Base-by-base conservation (phyloP, 1,140 invertebrate genomes). In the Philopotamus ludificatus region DNA sequence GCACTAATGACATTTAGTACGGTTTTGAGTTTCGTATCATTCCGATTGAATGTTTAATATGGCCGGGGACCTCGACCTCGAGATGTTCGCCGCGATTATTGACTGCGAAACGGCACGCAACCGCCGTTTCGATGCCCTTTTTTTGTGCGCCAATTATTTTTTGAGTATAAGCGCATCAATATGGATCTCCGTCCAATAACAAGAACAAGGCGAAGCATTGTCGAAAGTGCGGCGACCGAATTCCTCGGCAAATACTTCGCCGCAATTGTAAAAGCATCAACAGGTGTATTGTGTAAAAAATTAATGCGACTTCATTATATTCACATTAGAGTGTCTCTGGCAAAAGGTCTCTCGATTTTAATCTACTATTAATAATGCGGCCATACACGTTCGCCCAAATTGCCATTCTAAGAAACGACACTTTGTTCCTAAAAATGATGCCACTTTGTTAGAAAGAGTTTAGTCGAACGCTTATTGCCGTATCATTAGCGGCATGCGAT, bases 371-470 rank as follows among this genome's bases (percentile, higher is more conserved):
- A 34, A 34, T 34, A 34, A 34, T 7, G n/a, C 51, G 25, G 34
- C 54, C 54, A 57, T 16, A 21, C 21, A 57, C 39, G 54, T 21
- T 28, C 39, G 54, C 39, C 28, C 55, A 67, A 67, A 67, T 67
- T 67, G 66, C 66, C 53, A 67, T 67, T 67, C 66, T 45, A 20
- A 53, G 66, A 67, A 67, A 63, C 26, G 66, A 67, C 66, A 67
- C 66, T 67, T 59, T 59, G 7, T 10, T 50, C 3, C 4, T 39
- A 39, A 22, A 22, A 57, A 57, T 42, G 54, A 42, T 57, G 26
- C 39, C 54, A 57, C 34, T 57, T 57, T 57, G 54, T 57, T 16
- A 39, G 12, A 57, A 42, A 57, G 25, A 62, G 59, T 62, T 62
- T 62, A 62, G 47, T 51, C 3, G 44, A 57, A 39, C 59, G 59